phyloP scores from a whole-genome alignment of 53 echinoderm and acorn worm genomes.

The Echinarachnius parma region DNA sequence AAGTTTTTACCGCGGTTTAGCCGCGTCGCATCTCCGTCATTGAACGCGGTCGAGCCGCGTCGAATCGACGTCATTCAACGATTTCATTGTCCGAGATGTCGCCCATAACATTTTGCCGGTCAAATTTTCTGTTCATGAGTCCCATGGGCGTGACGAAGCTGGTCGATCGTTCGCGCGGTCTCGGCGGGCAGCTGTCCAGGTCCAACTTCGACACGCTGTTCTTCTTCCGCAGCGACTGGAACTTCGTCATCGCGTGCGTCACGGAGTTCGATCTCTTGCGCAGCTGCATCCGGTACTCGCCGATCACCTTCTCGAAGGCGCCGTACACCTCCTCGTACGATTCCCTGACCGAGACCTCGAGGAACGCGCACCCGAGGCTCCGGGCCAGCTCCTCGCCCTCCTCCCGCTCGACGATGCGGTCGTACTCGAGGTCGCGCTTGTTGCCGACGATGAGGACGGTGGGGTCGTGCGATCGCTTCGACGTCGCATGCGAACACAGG shows the following conservation, averaged over 20 bases:
- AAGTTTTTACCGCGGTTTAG: background rate
- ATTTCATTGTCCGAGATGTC: slow-evolving; percentile 23
- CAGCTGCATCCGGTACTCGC: slow-evolving; percentile 62
- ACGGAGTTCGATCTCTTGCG: slow-evolving; percentile 46
- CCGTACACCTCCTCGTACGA: slow-evolving; percentile 71
- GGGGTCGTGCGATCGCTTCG: slow-evolving; percentile 72
- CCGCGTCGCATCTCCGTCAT: background rate
- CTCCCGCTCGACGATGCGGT: slow-evolving; percentile 64
- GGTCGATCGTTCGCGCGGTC: slow-evolving; percentile 72
- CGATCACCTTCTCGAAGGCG: slow-evolving; percentile 68
- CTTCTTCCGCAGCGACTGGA: slow-evolving; percentile 64
- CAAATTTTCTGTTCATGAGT: slow-evolving; percentile 20
- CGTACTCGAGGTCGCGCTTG: slow-evolving; percentile 81
- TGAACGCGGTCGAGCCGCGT: background rate
- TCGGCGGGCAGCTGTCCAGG: slow-evolving; percentile 71
- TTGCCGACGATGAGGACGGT: slow-evolving; percentile 86
- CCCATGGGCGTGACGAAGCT: slow-evolving; percentile 73
- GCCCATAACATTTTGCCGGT: slow-evolving; percentile 10
- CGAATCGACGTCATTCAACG: slow-evolving; percentile 1
- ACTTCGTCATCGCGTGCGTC: slow-evolving; percentile 61
- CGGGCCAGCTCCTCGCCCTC: slow-evolving; percentile 72
- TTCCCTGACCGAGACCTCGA: slow-evolving; percentile 74
- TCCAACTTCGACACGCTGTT: slow-evolving; percentile 64
- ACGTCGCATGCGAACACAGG: slow-evolving; percentile 63
- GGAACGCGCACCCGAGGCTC: slow-evolving; percentile 66